Percentiles rank a stretch among this genome's conserved stretches.
phyloP scores from a whole-genome alignment of 2,888 invertebrate genomes.

The Ophion ventricosus region DNA sequence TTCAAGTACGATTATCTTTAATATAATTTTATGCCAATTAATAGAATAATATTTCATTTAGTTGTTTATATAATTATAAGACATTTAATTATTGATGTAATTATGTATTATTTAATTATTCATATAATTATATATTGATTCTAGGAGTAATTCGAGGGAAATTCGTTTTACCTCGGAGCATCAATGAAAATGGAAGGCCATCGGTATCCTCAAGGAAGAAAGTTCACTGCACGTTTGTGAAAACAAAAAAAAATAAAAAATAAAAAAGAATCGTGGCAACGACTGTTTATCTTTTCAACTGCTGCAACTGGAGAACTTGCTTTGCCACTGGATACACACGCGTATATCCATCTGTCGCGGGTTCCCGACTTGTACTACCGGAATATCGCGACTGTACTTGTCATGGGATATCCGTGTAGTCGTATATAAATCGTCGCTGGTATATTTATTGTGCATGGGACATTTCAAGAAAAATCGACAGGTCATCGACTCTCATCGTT shows the following conservation, averaged over 20 bases:
- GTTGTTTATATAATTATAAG: no score
- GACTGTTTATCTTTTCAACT: slow-evolving; percentile 1
- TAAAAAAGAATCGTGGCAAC: slow-evolving; percentile 17
- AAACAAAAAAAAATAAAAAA: not conserved
- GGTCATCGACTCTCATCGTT: not conserved
- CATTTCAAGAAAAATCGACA: not conserved
- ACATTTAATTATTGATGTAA: no score
- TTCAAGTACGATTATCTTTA: no score
- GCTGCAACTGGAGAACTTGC: slow-evolving; percentile 37
- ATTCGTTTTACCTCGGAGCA: not conserved
- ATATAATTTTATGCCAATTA: no score
- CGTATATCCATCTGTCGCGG: slow-evolving; percentile 35
- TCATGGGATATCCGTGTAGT: slow-evolving; percentile 13
- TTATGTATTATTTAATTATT: no score
- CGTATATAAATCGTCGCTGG: slow-evolving; percentile 6
- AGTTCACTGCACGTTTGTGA: slow-evolving; percentile 17
- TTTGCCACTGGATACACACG: slow-evolving; percentile 18
- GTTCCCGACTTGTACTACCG: slow-evolving; percentile 41
- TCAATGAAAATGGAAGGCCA: not conserved
- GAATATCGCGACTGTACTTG: slow-evolving; percentile 39
- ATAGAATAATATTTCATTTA: no score
- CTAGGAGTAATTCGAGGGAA: not conserved
- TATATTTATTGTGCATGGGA: not conserved
- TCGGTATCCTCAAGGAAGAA: slow-evolving; percentile 17
- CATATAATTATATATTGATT: not conserved